Evolutionary conservation across 2,113 vertebrate species (phyloP).

Genomic region (Nothoprocta pentlandii): DNA sequence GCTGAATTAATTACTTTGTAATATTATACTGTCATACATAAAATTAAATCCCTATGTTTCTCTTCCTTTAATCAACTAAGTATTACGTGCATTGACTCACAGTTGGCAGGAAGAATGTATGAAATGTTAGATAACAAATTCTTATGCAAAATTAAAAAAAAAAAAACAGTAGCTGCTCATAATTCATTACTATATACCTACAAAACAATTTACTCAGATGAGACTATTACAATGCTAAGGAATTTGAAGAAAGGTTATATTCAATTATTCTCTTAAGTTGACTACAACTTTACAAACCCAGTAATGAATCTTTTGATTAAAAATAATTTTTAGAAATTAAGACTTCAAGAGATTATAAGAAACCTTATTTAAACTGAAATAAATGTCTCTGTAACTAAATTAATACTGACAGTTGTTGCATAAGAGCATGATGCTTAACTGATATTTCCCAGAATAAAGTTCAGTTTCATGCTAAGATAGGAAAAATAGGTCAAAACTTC

Average conservation of each 20-base stretch:
- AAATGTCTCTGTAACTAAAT: conserved; percentile 36
- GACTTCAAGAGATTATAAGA: neutral
- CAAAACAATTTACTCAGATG: neutral
- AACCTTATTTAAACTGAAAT: neutral
- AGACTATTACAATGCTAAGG: neutral
- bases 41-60: neutral
- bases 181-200: neutral
- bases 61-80: neutral
- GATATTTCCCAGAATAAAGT: conserved; percentile 49
- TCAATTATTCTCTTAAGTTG: neutral
- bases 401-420: conserved; percentile 27
- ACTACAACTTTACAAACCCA: neutral
- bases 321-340: conserved; percentile 5
- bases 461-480: neutral
- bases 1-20: neutral
- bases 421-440: neutral
- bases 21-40: neutral
- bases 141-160: neutral
- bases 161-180: neutral
- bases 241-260: neutral
- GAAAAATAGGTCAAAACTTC: conserved; percentile 51
- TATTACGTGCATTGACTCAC: neutral
- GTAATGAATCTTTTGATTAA: neutral
- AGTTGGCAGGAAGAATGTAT: neutral
- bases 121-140: neutral